A percentile compares a stretch with the other conserved stretches of the same genome.
Conservation (phyloP, 2,888 invertebrate species). For the Agrotis puta region DNA sequence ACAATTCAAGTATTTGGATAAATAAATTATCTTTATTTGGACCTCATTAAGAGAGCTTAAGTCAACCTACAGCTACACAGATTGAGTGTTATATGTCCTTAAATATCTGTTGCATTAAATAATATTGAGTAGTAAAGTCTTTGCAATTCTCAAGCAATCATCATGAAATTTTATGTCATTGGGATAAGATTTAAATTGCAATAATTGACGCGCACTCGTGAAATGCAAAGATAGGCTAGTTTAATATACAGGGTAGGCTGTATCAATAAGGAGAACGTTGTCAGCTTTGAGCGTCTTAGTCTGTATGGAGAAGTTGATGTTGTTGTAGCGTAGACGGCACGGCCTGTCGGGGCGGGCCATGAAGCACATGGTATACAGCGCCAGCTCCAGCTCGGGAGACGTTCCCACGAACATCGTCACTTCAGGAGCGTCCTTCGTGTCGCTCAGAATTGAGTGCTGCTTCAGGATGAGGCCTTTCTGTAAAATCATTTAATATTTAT, state of each 20-base stretch:
- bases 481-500: slow-evolving; percentile 4
- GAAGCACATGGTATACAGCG: slow-evolving; percentile 97
- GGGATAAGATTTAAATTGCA: not conserved
- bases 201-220: not conserved
- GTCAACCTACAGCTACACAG: slow-evolving; percentile 7
- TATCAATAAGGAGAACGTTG: slow-evolving; percentile 83
- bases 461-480: slow-evolving; percentile 95
- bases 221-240: not conserved
- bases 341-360: slow-evolving; percentile 94
- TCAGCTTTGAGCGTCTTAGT: slow-evolving; percentile 84
- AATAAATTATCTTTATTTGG: slow-evolving; percentile 28
- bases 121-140: not conserved
- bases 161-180: not conserved
- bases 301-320: slow-evolving; percentile 84
- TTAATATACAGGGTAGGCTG: slow-evolving; percentile 79
- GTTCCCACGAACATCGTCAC: slow-evolving; percentile 96
- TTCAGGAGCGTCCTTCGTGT: slow-evolving; percentile 94
- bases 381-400: slow-evolving; percentile 97
- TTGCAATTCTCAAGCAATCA: not conserved
- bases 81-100: slow-evolving; percentile 19
- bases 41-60: slow-evolving; percentile 33
- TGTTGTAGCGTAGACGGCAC: slow-evolving; percentile 92
- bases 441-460: slow-evolving; percentile 93
- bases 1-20: slow-evolving; percentile 21
- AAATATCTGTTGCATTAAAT: slow-evolving; percentile 32